Percentiles rank a stretch among this genome's conserved stretches.
phyloP scores from a whole-genome alignment of 2,797 vertebrate genomes.

The Smutsia gigantea region DNA sequence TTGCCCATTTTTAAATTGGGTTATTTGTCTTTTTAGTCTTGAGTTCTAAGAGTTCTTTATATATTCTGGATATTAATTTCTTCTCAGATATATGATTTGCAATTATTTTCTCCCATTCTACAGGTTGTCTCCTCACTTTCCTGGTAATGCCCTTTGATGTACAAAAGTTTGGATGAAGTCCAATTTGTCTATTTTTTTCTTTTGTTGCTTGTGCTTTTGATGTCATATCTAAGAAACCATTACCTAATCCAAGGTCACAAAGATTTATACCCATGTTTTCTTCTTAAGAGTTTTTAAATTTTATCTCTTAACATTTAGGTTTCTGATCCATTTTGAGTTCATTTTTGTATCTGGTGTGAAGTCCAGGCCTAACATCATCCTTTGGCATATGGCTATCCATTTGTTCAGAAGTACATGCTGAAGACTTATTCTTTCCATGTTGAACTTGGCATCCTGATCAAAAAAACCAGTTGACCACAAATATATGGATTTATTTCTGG shows the following conservation, averaged over 20 bases:
- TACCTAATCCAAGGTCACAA: too few relatives aligned
- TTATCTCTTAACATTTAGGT: too few relatives aligned
- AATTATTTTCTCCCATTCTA: not conserved
- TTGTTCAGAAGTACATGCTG: not conserved
- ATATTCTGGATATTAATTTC: not conserved
- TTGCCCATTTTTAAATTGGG: slow-evolving; percentile 4
- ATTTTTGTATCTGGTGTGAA: not conserved
- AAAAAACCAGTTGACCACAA: not conserved
- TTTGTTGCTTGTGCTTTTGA: not conserved
- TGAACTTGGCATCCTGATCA: not conserved
- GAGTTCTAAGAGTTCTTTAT: not conserved
- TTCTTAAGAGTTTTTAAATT: too few relatives aligned
- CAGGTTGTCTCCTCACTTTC: not conserved
- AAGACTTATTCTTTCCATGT: not conserved
- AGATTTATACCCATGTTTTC: too few relatives aligned
- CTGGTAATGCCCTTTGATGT: not conserved
- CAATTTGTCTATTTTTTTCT: not conserved
- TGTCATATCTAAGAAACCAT: too few relatives aligned
- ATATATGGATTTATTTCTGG: not conserved
- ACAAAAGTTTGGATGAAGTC: not conserved
- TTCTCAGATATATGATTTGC: not conserved
- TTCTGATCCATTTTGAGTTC: too few relatives aligned
- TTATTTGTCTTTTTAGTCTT: not conserved
- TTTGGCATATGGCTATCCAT: not conserved
- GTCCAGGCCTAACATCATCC: not conserved